Evolutionary conservation across 2,113 vertebrate species (phyloP).

Genomic region (Pithys albifrons): DNA sequence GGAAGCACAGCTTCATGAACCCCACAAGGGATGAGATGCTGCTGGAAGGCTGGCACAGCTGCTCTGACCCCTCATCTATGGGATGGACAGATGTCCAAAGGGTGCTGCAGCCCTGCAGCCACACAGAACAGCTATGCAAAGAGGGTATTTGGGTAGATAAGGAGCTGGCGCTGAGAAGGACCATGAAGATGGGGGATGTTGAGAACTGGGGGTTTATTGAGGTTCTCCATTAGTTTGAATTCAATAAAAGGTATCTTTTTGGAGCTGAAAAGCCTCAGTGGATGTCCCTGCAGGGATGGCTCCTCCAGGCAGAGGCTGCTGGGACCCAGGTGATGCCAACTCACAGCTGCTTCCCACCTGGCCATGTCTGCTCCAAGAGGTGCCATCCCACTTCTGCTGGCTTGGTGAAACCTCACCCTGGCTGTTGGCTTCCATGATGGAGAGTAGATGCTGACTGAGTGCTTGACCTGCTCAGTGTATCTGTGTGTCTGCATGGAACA

Average conservation of each 20-base stretch:
- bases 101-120: not conserved
- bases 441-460: not conserved
- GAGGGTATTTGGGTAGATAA: not conserved
- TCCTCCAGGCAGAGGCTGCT: not conserved
- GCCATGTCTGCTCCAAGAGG: not conserved
- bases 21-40: not conserved
- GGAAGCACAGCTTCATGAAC: fast-evolving
- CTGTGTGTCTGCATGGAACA: not conserved
- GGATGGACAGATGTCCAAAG: not conserved
- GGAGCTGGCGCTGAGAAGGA: not conserved
- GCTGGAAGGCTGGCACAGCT: not conserved
- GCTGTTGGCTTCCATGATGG: not conserved
- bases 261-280: not conserved
- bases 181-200: not conserved
- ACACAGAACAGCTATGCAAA: not conserved
- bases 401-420: fast-evolving
- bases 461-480: not conserved
- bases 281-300: not conserved
- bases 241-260: not conserved
- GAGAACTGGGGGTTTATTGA: not conserved
- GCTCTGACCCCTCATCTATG: not conserved
- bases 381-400: not conserved
- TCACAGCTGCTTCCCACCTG: not conserved
- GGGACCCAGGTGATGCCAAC: not conserved
- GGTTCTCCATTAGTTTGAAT: not conserved